Percentiles rank a stretch among this genome's conserved stretches.
Conservation (phyloP, 2,797 vertebrate genomes). For the Sebastes glaucus region DNA sequence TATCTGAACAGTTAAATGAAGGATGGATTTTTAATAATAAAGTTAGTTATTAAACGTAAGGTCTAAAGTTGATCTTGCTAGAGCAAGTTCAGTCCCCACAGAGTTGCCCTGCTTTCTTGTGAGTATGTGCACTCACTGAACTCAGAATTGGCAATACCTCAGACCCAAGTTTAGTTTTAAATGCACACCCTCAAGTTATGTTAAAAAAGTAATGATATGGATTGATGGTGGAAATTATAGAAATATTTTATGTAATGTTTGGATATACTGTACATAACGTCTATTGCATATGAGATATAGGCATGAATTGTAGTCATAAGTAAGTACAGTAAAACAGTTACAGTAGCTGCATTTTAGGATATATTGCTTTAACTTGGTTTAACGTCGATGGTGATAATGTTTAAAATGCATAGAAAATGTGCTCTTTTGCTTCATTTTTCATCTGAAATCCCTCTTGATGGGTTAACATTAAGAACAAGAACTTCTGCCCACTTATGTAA, state of each 20-base stretch:
- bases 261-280: not conserved
- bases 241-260: not conserved
- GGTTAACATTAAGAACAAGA: constrained; percentile 40
- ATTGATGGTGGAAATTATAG: not conserved
- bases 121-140: not conserved
- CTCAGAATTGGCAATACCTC: not conserved
- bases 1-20: not conserved
- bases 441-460: constrained; percentile 50
- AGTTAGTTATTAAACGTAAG: not conserved
- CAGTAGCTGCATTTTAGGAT: constrained; percentile 7
- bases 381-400: constrained; percentile 35
- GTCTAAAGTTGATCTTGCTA: no score
- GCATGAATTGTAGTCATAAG: not conserved
- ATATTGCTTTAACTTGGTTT: constrained; percentile 18
- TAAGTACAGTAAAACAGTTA: constrained; percentile 19
- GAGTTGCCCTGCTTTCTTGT: not conserved
- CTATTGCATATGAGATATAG: not conserved
- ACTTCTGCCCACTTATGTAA: constrained; percentile 38
- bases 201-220: not conserved
- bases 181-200: not conserved
- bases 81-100: not conserved
- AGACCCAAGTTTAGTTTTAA: not conserved
- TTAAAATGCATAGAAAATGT: constrained; percentile 41
- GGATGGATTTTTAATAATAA: not conserved
- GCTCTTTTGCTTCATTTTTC: constrained; percentile 39